Conservation (phyloP, 2,113 vertebrate species). For the mouse (Mus musculus) region DNA sequence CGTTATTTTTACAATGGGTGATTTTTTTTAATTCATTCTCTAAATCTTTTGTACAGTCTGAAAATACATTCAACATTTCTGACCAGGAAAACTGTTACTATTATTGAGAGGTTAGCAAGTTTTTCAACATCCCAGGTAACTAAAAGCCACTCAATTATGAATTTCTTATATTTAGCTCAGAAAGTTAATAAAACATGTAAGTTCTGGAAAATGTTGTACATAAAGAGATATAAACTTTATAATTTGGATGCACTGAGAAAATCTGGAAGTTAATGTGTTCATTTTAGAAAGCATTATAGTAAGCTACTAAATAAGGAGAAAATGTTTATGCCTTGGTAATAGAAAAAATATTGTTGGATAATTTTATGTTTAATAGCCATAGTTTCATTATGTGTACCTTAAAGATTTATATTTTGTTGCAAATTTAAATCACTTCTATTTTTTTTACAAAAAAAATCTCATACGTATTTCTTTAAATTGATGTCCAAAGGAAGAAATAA, state of each 20-base stretch:
- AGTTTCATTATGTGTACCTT: background rate
- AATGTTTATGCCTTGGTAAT: background rate
- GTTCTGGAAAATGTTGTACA: background rate
- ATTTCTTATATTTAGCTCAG: background rate
- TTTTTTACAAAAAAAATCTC: background rate
- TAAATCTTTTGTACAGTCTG: conserved; percentile 27
- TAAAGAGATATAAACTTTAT: background rate
- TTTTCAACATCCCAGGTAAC: background rate
- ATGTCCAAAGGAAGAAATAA: background rate
- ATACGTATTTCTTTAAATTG: background rate
- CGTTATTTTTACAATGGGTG: background rate
- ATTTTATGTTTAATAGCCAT: background rate
- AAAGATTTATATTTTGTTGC: conserved; percentile 14
- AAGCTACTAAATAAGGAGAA: background rate
- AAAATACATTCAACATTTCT: conserved; percentile 26
- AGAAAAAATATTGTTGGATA: background rate
- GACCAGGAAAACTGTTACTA: background rate
- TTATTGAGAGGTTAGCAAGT: background rate
- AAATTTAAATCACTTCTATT: conserved; percentile 27
- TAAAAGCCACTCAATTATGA: background rate
- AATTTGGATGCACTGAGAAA: background rate
- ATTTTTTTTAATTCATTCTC: background rate
- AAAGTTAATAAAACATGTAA: background rate
- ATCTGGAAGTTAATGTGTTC: background rate
- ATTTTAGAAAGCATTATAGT: background rate